These are phyloP conservation scores for Hanleya hanleyi DNA, from an alignment of 2,888 invertebrate species.

Conservation along the genomic window DNA sequence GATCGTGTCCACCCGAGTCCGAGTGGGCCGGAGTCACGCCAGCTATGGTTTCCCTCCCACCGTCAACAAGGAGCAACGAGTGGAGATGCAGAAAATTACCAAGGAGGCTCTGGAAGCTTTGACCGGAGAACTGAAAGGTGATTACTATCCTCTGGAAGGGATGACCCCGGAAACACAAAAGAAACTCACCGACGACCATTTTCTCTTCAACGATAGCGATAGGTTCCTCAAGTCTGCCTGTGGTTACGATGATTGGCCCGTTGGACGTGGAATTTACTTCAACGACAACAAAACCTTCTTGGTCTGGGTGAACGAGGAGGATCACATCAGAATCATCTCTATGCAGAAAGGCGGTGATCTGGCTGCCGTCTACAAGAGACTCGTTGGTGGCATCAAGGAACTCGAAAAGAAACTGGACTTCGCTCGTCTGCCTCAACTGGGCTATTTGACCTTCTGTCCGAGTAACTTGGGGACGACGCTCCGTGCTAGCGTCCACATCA, in stretches of 20 bases:
- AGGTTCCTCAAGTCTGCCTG: slow-evolving; percentile 60
- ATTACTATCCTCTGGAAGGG: slow-evolving; percentile 68
- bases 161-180: slow-evolving; percentile 55
- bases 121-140: slow-evolving; percentile 62
- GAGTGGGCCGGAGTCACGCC: slow-evolving; percentile 63
- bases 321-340: slow-evolving; percentile 88
- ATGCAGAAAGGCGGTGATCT: slow-evolving; percentile 78
- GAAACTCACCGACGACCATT: slow-evolving; percentile 62
- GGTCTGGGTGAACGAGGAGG: slow-evolving; percentile 93
- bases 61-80: slow-evolving; percentile 80
- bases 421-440: slow-evolving; percentile 84
- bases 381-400: slow-evolving; percentile 85
- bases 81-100: slow-evolving; percentile 49
- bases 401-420: slow-evolving; percentile 75
- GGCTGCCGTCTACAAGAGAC: slow-evolving; percentile 60
- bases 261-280: slow-evolving; percentile 91
- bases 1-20: slow-evolving; percentile 77
- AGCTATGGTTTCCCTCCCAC: slow-evolving; percentile 76
- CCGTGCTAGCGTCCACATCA: slow-evolving; percentile 97
- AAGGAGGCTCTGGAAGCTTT: slow-evolving; percentile 46
- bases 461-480: slow-evolving; percentile 91
- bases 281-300: slow-evolving; percentile 86
- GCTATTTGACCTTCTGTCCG: slow-evolving; percentile 89
- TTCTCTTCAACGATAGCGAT: slow-evolving; percentile 38
- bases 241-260: slow-evolving; percentile 88